Evolutionary conservation across 2,888 invertebrate genomes (phyloP).

Genomic region (Drosophila macrospina): DNA sequence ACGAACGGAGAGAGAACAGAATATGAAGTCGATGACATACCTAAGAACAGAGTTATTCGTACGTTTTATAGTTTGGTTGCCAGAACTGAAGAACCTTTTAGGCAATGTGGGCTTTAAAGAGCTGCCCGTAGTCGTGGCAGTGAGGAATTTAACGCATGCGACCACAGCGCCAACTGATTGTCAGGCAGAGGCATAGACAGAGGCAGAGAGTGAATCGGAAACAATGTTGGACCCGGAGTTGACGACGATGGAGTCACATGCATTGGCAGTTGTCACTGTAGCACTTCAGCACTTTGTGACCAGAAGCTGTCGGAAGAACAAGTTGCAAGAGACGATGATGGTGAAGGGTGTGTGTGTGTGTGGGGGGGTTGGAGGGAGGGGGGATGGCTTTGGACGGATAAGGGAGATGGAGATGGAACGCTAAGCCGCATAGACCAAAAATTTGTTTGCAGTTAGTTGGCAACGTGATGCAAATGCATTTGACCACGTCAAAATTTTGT

Average conservation of each 20-base stretch:
- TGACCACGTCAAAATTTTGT: slow-evolving; percentile 64
- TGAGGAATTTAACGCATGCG: background rate
- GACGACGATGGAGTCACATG: slow-evolving; percentile 17
- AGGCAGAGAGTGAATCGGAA: background rate
- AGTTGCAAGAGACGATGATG: background rate
- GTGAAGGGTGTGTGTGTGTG: too few relatives aligned
- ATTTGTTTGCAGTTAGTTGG: slow-evolving; percentile 68
- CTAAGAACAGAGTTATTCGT: too few relatives aligned
- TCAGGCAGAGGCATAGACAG: slow-evolving; percentile 15
- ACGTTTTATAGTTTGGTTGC: too few relatives aligned
- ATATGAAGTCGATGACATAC: too few relatives aligned
- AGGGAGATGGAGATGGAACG: slow-evolving; percentile 12
- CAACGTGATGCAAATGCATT: slow-evolving; percentile 69
- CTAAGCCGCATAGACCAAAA: slow-evolving; percentile 59
- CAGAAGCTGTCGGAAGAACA: slow-evolving; percentile 37
- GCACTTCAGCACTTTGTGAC: slow-evolving; percentile 41
- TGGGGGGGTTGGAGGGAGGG: too few relatives aligned
- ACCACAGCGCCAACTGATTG: slow-evolving; percentile 39
- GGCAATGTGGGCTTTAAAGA: too few relatives aligned
- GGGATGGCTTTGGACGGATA: background rate
- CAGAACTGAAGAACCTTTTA: too few relatives aligned
- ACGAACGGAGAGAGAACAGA: too few relatives aligned
- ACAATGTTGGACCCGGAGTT: background rate
- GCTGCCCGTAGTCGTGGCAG: background rate
- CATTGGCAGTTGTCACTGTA: slow-evolving; percentile 12